Evolutionary conservation across 2,113 vertebrate species (phyloP), one percentile per base, ranked within the genome.

Genomic region (Chloropsis hardwickii): DNA sequence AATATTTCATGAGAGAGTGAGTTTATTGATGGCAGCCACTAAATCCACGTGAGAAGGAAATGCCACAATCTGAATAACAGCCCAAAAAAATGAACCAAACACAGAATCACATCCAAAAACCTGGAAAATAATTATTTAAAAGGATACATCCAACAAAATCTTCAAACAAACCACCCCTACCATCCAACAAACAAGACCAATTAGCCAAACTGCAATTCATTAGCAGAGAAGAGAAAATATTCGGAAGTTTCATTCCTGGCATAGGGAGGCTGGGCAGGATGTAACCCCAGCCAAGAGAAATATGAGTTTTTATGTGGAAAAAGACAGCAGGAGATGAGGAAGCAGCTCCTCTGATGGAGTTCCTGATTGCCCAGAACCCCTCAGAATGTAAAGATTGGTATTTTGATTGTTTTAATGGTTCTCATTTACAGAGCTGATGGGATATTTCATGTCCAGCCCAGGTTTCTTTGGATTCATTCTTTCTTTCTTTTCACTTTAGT

Each of bases 371-470:
- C 19, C 60, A 33, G 61, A 66, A 27, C 14, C 9, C 54, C 51
- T 57, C 40, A 35, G 37, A 76, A 79, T 47, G 40, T 64, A 89
- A 69, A 91, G 45, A 47, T 42, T 66, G 54, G 72, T 60, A 31
- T 47, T 94, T 92, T 92, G 93, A 88, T 87, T 89, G 71, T 86
- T 95, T 74, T 94, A 90, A 95, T 90, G 44, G 51, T 13, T 86
- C 73, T 81, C 28, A 71, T 95, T 95, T 91, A 77, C 23, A 66
- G 90, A 92, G 51, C 40, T 91, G 93, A 91, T 78, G 81, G 40
- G 88, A 53, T 58, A 82, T 91, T 93, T 92, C 73, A 89, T 57
- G 8, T 73, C 70, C 48, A 76, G 35, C 35, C 12, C 23, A 53
- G 28, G 12, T 86, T 93, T 64, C 70, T 60, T 93, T 60, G 0